These are phyloP conservation scores for Otocyon megalotis DNA, from an alignment of 2,113 vertebrate species.

Conservation along the genomic window DNA sequence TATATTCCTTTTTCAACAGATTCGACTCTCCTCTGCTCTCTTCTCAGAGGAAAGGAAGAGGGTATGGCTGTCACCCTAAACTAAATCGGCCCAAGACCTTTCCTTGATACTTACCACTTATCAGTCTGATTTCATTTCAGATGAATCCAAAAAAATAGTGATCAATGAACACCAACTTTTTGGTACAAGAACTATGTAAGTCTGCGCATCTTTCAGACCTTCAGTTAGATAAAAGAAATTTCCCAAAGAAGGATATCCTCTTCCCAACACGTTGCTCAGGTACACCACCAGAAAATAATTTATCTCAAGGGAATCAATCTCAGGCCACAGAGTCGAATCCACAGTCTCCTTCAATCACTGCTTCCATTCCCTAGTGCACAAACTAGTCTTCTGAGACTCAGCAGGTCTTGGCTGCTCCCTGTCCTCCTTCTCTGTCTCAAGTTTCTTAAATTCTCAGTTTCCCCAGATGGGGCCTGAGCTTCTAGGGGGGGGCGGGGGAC, in stretches of 20 bases:
- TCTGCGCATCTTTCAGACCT: conserved; percentile 7
- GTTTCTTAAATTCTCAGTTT: conserved; percentile 69
- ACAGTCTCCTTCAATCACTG: neutral
- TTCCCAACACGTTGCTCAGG: neutral
- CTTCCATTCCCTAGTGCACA: conserved; percentile 39
- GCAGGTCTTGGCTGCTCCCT: conserved; percentile 51
- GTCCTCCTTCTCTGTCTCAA: conserved; percentile 56
- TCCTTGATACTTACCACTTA: conserved; percentile 37
- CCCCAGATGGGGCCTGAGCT: conserved; percentile 49
- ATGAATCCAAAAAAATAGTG: conserved; percentile 50
- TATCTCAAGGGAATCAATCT: neutral
- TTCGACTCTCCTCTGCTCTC: neutral
- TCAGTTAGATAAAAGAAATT: conserved; percentile 5
- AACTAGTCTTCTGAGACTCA: conserved; percentile 21
- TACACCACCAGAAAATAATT: neutral
- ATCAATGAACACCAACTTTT: conserved; percentile 2
- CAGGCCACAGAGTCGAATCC: neutral
- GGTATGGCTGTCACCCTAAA: neutral
- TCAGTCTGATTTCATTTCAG: conserved; percentile 30
- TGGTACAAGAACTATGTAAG: neutral
- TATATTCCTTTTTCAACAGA: neutral
- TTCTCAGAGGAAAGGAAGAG: conserved; percentile 28
- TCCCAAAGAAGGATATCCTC: neutral
- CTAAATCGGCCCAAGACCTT: neutral
- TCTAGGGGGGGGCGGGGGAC: neutral